phyloP scores from a whole-genome alignment of 2,797 vertebrate species.

The Mormyrops attenuatus region DNA sequence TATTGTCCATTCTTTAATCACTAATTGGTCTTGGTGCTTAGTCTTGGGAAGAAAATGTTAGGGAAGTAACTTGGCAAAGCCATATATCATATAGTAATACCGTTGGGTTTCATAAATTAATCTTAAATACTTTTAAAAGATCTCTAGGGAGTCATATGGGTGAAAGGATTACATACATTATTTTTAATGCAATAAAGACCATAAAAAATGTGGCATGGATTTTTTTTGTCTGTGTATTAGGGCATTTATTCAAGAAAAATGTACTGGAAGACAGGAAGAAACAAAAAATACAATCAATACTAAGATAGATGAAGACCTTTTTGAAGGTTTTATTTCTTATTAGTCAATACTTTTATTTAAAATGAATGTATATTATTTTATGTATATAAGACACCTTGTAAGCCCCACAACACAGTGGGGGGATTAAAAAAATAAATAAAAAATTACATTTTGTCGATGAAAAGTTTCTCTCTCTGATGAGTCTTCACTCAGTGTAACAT shows the following conservation, averaged over 20 bases:
- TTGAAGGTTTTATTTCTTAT: conserved; percentile 15
- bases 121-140: conserved; percentile 7
- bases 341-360: not conserved
- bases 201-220: conserved; percentile 6
- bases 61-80: not conserved
- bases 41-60: not conserved
- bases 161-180: not conserved
- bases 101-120: not conserved
- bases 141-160: not conserved
- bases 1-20: not conserved
- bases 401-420: not conserved
- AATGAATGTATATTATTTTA: not conserved
- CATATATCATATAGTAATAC: not conserved
- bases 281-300: conserved; percentile 25
- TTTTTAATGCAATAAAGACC: conserved; percentile 11
- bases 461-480: not conserved
- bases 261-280: not conserved
- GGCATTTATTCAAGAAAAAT: not conserved
- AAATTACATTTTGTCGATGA: not conserved
- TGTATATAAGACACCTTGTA: not conserved
- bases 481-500: conserved; percentile 4
- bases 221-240: not conserved
- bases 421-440: not conserved
- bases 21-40: conserved; percentile 2
- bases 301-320: conserved; percentile 22